Percentiles rank a stretch among this genome's conserved stretches.
Evolutionary conservation across 2,113 vertebrate species (phyloP).

Genomic region (Columbina picui): DNA sequence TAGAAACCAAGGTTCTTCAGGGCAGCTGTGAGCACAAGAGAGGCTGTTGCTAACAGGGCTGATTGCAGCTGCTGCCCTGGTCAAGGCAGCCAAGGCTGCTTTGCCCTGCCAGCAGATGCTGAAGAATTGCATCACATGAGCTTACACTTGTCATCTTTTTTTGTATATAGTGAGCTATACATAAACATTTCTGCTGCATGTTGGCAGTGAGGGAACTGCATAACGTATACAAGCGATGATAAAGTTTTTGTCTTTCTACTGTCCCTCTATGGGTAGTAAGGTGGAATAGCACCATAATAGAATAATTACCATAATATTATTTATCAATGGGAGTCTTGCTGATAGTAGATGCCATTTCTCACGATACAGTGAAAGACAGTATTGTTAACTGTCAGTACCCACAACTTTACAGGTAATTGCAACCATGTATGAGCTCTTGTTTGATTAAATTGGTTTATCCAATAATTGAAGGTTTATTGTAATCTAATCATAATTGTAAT

Average conservation of each 20-base stretch:
- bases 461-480: conserved; percentile 5
- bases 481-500: neutral
- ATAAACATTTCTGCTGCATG: neutral
- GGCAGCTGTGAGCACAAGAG: neutral
- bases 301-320: neutral
- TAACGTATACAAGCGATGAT: rapidly evolving
- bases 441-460: conserved; percentile 31
- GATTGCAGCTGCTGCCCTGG: neutral
- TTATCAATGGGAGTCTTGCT: neutral
- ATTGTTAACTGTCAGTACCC: neutral
- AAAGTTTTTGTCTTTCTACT: neutral
- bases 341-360: neutral
- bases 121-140: neutral
- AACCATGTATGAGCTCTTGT: neutral
- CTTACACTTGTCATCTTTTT: neutral
- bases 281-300: neutral
- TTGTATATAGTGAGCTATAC: neutral
- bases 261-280: neutral
- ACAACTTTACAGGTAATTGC: conserved; percentile 38
- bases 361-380: neutral
- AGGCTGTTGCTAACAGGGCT: neutral
- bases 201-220: neutral
- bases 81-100: neutral
- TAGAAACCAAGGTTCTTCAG: neutral
- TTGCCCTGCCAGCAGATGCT: neutral